Base-by-base conservation (phyloP, 2,888 invertebrate genomes). In the Bellardia pandia region DNA sequence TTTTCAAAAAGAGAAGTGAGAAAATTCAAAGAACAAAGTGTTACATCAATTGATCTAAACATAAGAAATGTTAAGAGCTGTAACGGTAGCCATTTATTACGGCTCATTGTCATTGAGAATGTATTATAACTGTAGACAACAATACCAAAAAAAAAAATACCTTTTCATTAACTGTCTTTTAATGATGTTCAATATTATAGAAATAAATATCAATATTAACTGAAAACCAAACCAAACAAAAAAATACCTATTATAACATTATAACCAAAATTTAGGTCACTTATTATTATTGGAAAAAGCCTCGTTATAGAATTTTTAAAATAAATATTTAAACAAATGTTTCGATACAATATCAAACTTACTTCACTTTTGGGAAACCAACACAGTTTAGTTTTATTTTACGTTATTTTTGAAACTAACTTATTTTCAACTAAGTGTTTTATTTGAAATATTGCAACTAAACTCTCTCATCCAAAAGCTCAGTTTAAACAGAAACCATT, bases 61-160 rank as follows among this genome's bases (percentile, higher is more conserved):
- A 68, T 8, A 45, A 72, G 53, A 71, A 13, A 51, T 51, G 16
- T 60, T 13, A 45, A 80, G 51, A 53, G 16, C 6, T 76, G 45
- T 77, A 80, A 77, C 76, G 80, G 84, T 86, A 81, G 80, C 76
- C 58, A 60, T n/a, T 30, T 62, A 23, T 16, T 33, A 45, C 58
- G n/a, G 37, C 9, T 45, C 13, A 42, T 45, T 79, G 66, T 76
- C 76, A 83, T 76, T 23, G 48, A 60, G 23, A 75, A 76, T 83
- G 42, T n/a, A 53, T 64, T 60, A 60, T 69, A 86, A 82, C 74
- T 69, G 23, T 66, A 33, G 3, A 68, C 14, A 71, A 79, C 8
- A 48, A 85, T 66, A 23, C 53, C 33, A 71, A 33, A 13, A 33
- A 53, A 14, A 14, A 77, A 74, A 74, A 48, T 40, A n/a, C 14